These are phyloP conservation scores for Zaprionus camerounensis DNA, from an alignment of 1,140 invertebrate genomes.

Conservation along the genomic window DNA sequence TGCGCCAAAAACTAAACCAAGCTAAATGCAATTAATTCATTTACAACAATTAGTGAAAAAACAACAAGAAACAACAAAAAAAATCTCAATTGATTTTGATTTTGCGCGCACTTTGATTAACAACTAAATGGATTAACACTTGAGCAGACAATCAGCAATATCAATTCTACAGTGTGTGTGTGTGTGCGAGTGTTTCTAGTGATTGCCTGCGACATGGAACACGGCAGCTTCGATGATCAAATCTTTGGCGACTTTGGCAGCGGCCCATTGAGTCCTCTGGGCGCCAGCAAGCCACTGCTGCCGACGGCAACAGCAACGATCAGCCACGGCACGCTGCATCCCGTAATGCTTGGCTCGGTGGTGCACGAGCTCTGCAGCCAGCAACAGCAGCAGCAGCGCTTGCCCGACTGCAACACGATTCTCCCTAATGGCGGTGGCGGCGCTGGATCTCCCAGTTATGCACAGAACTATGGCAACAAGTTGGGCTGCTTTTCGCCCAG, in stretches of 20 bases:
- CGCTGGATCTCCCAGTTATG: constrained; percentile 79
- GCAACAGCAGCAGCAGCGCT: constrained; percentile 65
- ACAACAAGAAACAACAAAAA: neutral
- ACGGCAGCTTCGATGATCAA: constrained; percentile 90
- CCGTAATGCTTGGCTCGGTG: constrained; percentile 88
- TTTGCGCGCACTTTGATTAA: constrained; percentile 62
- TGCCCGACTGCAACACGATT: constrained; percentile 82
- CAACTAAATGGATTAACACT: constrained; percentile 55
- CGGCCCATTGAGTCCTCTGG: constrained; percentile 75
- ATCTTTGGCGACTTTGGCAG: constrained; percentile 89
- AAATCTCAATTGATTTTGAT: constrained; percentile 60
- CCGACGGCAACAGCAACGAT: constrained; percentile 70
- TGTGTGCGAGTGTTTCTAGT: constrained; percentile 4
- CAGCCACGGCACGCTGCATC: constrained; percentile 64
- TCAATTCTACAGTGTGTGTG: constrained; percentile 24
- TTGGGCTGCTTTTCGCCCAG: constrained; percentile 82
- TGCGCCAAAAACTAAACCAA: constrained; percentile 34
- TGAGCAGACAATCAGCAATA: constrained; percentile 12
- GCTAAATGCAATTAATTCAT: constrained; percentile 80
- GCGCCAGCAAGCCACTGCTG: constrained; percentile 80
- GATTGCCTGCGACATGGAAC: constrained; percentile 86
- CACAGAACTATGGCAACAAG: constrained; percentile 75
- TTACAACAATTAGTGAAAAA: constrained; percentile 58
- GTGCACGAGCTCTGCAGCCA: constrained; percentile 72
- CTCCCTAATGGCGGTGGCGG: constrained; percentile 68